Base-by-base conservation (phyloP, 2,797 vertebrate species). In the Gallinago solitaria region DNA sequence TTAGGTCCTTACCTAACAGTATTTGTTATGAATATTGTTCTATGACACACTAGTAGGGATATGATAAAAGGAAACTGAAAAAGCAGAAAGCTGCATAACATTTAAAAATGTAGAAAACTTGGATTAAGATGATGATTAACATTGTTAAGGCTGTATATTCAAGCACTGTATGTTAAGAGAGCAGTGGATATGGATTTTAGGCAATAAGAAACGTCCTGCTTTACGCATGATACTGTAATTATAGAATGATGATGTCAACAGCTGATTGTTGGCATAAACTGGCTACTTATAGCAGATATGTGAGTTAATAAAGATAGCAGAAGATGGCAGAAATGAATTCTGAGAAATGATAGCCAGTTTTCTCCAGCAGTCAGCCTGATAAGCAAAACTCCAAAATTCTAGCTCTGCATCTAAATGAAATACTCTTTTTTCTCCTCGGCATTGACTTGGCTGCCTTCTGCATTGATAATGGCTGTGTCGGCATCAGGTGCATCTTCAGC, bases 341-440 rank as follows among this genome's bases (percentile, higher is more conserved):
- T 97, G 98, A 98, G 97, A 98, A 98, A 98, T 98, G 98, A 98
- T 97, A 98, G 98, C 98, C 98, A 98, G 98, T 98, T 98, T 98
- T 98, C 98, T 98, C 97, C 98, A 98, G 97, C 98, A 98, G 97
- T 97, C 98, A 98, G 98, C 97, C 96, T 98, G 97, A 97, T 97
- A 97, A 98, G 97, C 95, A 97, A 97, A 98, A 98, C 95, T 97
- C 93, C 96, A 97, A 96, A 91, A 97, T 97, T 97, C 96, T 98
- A 96, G 97, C 97, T 98, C 97, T 98, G 98, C 98, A 98, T 98
- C 98, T 99, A 99, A 98, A 99, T 99, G 98, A 99, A 99, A 98
- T 99, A 99, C 98, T 99, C 99, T 97, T 99, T 99, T 98, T 99
- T 99, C 98, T 99, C 99, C 97, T 99, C 99, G 93, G 99, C 99